A percentile compares a stretch with the other conserved stretches of the same genome.
phyloP scores from a whole-genome alignment of 2,797 vertebrate species.

The Tauraco hartlaubi region DNA sequence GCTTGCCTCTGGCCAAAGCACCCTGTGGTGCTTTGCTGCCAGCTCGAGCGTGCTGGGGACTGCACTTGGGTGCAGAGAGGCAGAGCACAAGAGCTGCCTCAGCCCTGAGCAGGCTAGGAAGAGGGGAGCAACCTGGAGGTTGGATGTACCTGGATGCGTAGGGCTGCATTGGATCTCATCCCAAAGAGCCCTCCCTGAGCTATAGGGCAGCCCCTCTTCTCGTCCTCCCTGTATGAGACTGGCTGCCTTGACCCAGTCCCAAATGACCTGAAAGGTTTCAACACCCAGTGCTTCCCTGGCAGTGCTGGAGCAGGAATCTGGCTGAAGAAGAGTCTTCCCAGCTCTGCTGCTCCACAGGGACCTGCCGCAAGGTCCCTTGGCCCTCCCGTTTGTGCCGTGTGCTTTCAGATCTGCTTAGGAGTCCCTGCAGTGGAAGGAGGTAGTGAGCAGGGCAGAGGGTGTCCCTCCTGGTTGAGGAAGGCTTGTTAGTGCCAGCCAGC shows the following conservation, averaged over 20 bases:
- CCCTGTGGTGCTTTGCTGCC: background rate
- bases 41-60: fast-evolving
- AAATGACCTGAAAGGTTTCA: background rate
- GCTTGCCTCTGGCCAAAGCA: background rate
- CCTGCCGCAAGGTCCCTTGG: background rate
- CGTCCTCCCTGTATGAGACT: background rate
- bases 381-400: fast-evolving
- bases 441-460: background rate
- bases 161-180: background rate
- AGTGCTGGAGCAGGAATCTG: background rate
- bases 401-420: background rate
- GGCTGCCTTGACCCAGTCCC: background rate
- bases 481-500: background rate
- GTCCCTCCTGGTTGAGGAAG: background rate
- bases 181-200: background rate
- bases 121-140: background rate
- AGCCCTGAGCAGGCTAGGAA: background rate
- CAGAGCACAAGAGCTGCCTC: fast-evolving
- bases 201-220: background rate
- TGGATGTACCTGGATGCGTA: background rate
- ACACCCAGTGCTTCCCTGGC: fast-evolving
- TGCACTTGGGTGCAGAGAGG: fast-evolving
- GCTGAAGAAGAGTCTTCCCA: background rate
- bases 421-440: background rate
- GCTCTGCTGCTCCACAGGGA: background rate